Conservation (phyloP, 2,888 invertebrate genomes). For the Protodeltote pygarga region DNA sequence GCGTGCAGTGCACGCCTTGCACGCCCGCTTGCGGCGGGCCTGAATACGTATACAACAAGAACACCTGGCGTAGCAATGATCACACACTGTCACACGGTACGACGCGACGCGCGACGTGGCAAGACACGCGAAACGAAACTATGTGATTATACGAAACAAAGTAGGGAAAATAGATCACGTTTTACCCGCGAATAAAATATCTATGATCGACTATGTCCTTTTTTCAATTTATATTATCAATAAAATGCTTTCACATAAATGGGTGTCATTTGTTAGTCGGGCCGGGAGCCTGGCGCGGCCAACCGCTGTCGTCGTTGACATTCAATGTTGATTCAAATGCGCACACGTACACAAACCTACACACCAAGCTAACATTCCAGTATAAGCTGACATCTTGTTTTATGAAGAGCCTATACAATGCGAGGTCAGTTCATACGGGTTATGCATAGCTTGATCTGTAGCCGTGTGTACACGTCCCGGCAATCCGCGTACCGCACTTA, state of each 20-base stretch:
- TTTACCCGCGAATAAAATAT: constrained; percentile 37
- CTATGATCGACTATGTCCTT: constrained; percentile 44
- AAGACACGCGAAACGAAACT: constrained; percentile 35
- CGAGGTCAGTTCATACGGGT: too few relatives aligned
- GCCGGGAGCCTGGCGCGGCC: constrained; percentile 15
- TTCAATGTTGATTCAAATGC: constrained; percentile 54
- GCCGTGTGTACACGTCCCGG: constrained; percentile 45
- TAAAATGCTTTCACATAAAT: constrained; percentile 55
- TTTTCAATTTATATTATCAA: constrained; percentile 58
- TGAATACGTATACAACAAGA: constrained; percentile 1
- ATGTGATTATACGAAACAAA: constrained; percentile 30
- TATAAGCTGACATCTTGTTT: too few relatives aligned
- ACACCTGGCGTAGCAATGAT: constrained; percentile 16
- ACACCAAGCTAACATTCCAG: too few relatives aligned
- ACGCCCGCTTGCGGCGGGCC: too few relatives aligned
- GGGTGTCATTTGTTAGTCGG: constrained; percentile 49
- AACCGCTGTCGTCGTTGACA: constrained; percentile 48
- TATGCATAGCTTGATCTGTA: too few relatives aligned
- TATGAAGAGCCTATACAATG: too few relatives aligned
- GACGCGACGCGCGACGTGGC: neutral
- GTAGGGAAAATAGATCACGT: constrained; percentile 35
- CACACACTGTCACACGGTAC: constrained; percentile 13
- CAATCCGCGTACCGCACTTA: constrained; percentile 45
- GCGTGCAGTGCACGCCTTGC: too few relatives aligned
- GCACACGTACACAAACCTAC: constrained; percentile 42